Evolutionary conservation across 1,140 invertebrate species (phyloP).

Genomic region (Galleria mellonella): DNA sequence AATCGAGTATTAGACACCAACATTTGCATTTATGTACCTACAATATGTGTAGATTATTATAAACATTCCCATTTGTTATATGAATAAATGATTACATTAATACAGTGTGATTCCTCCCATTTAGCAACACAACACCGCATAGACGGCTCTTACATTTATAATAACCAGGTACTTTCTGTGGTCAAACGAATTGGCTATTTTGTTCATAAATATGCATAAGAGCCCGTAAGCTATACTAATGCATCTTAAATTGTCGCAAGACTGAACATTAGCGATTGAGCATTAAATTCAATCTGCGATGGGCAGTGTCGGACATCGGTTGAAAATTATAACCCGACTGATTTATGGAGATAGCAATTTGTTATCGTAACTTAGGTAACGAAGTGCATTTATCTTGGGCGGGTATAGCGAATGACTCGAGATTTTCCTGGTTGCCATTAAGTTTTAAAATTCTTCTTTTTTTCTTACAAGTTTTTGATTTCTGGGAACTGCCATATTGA

Average conservation of each 20-base stretch:
- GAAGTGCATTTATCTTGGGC: too few relatives aligned
- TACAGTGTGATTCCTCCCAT: slow-evolving; percentile 14
- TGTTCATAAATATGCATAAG: slow-evolving; percentile 50
- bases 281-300: slow-evolving; percentile 33
- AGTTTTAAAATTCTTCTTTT: too few relatives aligned
- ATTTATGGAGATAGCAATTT: slow-evolving; percentile 40
- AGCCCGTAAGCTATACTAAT: slow-evolving; percentile 32
- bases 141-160: slow-evolving; percentile 13
- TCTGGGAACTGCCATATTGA: too few relatives aligned
- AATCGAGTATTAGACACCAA: too few relatives aligned
- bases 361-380: slow-evolving; percentile 25
- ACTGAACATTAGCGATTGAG: slow-evolving; percentile 23
- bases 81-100: too few relatives aligned
- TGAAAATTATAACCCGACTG: slow-evolving; percentile 26
- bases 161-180: slow-evolving; percentile 7
- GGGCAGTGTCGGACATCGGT: slow-evolving; percentile 8
- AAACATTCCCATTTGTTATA: too few relatives aligned
- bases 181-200: slow-evolving; percentile 38
- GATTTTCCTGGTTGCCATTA: too few relatives aligned
- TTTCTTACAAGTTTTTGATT: too few relatives aligned
- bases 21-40: too few relatives aligned
- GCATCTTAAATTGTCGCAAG: slow-evolving; percentile 41
- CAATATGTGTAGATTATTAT: too few relatives aligned
- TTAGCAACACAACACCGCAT: slow-evolving; percentile 13
- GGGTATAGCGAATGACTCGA: too few relatives aligned